Conservation (phyloP, 1,140 invertebrate species). For the Araneus ventricosus region DNA sequence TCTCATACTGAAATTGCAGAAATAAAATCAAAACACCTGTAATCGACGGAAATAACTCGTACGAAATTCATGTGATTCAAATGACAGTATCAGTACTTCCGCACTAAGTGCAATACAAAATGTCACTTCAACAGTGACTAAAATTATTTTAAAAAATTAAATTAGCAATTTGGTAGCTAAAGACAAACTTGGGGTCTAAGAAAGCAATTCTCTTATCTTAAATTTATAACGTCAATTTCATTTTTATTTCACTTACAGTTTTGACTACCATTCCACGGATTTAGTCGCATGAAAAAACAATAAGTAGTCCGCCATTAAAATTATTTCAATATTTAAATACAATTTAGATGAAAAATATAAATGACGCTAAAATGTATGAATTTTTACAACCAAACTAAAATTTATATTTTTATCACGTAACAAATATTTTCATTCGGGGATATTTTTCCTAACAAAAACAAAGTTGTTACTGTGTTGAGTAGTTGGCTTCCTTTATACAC, state of each 20-base stretch:
- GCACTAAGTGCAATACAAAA: background rate
- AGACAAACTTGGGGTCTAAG: background rate
- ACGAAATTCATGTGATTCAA: background rate
- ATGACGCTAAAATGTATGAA: background rate
- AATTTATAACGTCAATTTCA: background rate
- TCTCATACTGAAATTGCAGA: background rate
- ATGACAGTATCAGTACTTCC: background rate
- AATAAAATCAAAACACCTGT: background rate
- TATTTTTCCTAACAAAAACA: slow-evolving; percentile 35
- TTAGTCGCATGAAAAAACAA: background rate
- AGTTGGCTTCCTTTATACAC: background rate
- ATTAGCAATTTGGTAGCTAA: too few relatives aligned
- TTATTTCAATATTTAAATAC: background rate
- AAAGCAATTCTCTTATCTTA: background rate
- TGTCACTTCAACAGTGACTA: too few relatives aligned
- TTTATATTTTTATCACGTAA: slow-evolving; percentile 40
- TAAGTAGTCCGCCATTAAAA: background rate
- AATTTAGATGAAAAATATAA: background rate
- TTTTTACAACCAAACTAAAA: background rate
- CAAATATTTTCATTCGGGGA: background rate
- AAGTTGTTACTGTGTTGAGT: background rate
- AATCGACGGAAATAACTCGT: background rate
- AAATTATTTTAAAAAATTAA: too few relatives aligned
- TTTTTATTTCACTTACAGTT: slow-evolving; percentile 12
- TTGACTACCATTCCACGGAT: slow-evolving; percentile 26